Conservation (phyloP, 2,113 vertebrate species). For the Hemibagrus wyckioides region DNA sequence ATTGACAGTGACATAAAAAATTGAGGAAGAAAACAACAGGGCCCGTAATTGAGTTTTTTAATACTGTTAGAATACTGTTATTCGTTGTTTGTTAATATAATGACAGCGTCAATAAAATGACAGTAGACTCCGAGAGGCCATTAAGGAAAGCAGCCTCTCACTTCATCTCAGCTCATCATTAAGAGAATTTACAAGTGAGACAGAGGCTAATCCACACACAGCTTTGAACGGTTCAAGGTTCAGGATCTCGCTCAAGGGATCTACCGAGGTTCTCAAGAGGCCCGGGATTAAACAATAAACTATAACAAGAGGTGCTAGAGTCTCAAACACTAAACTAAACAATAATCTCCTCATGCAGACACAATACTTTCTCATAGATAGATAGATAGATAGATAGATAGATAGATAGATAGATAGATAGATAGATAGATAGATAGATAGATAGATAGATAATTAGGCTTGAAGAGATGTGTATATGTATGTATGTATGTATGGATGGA, state of each 20-base stretch:
- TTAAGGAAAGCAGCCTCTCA: background rate
- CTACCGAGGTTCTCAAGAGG: background rate
- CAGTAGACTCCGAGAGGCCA: constrained; percentile 7
- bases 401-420: no score
- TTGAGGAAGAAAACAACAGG: constrained; percentile 2
- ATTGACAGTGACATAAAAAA: background rate
- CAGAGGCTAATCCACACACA: background rate
- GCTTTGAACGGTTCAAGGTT: background rate
- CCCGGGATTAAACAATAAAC: constrained; percentile 1
- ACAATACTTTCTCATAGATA: background rate
- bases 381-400: background rate
- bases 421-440: background rate
- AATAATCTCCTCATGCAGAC: background rate
- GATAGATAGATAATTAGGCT: background rate
- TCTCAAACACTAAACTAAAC: background rate
- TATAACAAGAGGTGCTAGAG: background rate
- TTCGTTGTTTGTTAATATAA: constrained; percentile 9
- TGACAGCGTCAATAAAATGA: constrained; percentile 21
- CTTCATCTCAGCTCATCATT: constrained; percentile 5
- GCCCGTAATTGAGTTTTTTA: background rate
- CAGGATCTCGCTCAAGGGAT: background rate
- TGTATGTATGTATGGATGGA: background rate
- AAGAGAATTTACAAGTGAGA: constrained; percentile 8
- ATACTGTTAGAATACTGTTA: background rate
- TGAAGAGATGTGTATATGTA: background rate